Evolutionary conservation across 2,797 vertebrate genomes (phyloP), one percentile per base, ranked within the genome.

Genomic region (Cercopithecus hamlyni): DNA sequence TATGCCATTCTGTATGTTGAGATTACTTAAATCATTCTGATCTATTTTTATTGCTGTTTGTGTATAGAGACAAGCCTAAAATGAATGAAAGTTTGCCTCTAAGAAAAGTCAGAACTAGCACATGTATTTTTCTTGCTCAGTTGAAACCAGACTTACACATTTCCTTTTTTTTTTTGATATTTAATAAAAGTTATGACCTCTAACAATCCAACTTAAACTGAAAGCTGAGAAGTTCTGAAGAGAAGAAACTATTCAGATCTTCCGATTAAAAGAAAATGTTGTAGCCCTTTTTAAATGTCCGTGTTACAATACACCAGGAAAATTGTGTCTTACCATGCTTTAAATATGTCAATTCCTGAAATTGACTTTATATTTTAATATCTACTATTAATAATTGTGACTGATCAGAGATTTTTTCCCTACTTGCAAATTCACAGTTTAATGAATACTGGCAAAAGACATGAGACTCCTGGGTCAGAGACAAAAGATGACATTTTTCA

Each of bases 341-440:
- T 83, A 82, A 88, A 90, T 12, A 86, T 73, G n/a, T 57, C 6
- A 92, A n/a, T 57, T 61, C 76, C 7, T 72, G 27, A 87, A 97
- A 48, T 14, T 85, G 72, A 93, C 22, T 86, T 94, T n/a, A 52
- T 58, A 58, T 92, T 85, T 95, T 94, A 88, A 45, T 73, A 94
- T 67, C 48, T 81, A 33, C 22, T 80, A 6, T 55, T 43, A 57
- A 72, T 33, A 73, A 61, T 41, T 81, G 11, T 70, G 55, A 82
- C n/a, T 90, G 5, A 90, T n/a, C 9, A 36, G 45, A 81, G 19
- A 72, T 82, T 80, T 64, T 61, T 67, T 55, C 7, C 15, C 12
- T 41, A 89, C 86, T 90, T 88, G 45, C 24, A 93, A 70, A 77
- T 43, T 89, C 50, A 64, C 19, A 86, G 9, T 33, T 86, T 61